Evolutionary conservation across 1,140 invertebrate species (phyloP).

Genomic region (Drosophila pachea): DNA sequence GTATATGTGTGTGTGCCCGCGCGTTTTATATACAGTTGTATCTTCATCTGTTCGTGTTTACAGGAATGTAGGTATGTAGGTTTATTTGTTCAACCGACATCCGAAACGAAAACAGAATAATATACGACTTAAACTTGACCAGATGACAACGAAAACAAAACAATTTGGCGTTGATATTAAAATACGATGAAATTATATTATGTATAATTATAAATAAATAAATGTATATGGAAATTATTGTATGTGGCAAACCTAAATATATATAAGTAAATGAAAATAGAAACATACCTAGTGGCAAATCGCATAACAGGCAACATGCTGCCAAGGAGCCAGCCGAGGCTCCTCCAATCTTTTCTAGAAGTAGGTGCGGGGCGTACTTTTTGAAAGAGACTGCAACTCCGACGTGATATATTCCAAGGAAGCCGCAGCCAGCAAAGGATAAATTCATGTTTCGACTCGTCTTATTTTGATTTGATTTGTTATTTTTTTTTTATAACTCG

Average conservation of each 20-base stretch:
- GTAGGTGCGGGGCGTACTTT: constrained; percentile 96
- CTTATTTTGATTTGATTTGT: not conserved
- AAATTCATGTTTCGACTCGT: constrained; percentile 85
- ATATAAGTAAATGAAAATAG: constrained; percentile 1
- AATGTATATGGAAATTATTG: not conserved
- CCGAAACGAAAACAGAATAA: no score
- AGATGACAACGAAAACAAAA: not conserved
- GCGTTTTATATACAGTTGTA: not conserved
- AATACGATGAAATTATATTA: not conserved
- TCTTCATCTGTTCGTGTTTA: not conserved
- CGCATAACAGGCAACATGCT: constrained; percentile 94
- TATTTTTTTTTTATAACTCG: not conserved
- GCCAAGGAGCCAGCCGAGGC: constrained; percentile 97
- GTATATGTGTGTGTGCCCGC: not conserved
- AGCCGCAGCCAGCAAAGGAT: constrained; percentile 98
- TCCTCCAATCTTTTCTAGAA: constrained; percentile 95
- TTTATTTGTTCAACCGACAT: no score
- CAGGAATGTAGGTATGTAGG: not conserved
- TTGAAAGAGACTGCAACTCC: constrained; percentile 97
- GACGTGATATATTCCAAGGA: constrained; percentile 98
- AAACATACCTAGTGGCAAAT: constrained; percentile 88
- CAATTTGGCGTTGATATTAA: not conserved
- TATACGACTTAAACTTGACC: not conserved
- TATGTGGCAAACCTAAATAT: not conserved
- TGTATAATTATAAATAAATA: constrained; percentile 9